phyloP scores from a whole-genome alignment of 2,113 vertebrate genomes.

The Psammodynastes pulverulentus region DNA sequence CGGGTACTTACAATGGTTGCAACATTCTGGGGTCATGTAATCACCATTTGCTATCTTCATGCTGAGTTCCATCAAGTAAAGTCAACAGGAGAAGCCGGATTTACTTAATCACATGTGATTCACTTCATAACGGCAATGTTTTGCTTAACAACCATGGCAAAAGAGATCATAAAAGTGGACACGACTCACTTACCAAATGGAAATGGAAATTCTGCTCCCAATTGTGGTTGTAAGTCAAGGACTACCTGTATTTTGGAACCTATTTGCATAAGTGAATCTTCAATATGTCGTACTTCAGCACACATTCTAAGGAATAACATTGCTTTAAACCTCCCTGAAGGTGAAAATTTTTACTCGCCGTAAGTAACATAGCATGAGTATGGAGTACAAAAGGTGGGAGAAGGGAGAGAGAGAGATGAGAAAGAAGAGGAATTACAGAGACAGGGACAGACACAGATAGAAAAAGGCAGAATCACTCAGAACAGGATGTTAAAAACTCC shows the following conservation, averaged over 20 bases:
- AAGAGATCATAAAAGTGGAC: background rate
- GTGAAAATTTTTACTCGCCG: background rate
- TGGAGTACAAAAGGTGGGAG: background rate
- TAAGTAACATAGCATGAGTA: background rate
- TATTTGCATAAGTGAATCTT: background rate
- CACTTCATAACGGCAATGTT: background rate
- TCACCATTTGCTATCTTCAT: background rate
- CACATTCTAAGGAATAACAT: background rate
- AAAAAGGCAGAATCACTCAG: constrained; percentile 33
- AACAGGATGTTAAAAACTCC: constrained; percentile 24
- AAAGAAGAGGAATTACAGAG: constrained; percentile 4
- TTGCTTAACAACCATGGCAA: background rate
- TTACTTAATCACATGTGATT: background rate
- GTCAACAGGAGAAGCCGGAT: background rate
- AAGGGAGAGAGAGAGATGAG: background rate
- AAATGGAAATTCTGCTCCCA: background rate
- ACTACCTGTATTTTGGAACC: background rate
- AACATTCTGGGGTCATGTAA: background rate
- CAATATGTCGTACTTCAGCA: background rate
- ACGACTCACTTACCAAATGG: background rate
- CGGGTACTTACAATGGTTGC: background rate
- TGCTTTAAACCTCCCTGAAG: background rate
- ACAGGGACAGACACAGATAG: background rate
- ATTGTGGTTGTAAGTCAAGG: background rate
- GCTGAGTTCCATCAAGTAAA: background rate